A percentile compares a stretch with the other conserved stretches of the same genome.
Evolutionary conservation across 2,797 vertebrate genomes (phyloP).

Genomic region (Microctenopoma lineatum): DNA sequence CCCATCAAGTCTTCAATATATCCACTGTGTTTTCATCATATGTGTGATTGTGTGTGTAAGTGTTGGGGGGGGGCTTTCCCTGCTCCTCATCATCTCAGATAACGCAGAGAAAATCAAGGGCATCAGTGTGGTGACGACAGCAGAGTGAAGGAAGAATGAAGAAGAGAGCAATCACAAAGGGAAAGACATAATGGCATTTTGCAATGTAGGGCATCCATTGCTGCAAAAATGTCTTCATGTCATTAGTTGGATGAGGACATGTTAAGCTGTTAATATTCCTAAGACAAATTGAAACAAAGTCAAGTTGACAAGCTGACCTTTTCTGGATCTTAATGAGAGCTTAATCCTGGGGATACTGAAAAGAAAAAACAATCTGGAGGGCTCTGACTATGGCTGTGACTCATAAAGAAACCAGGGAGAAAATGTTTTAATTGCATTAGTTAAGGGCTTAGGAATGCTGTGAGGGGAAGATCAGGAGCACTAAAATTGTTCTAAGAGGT

Average conservation of each 20-base stretch:
- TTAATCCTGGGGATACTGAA: slow-evolving; percentile 59
- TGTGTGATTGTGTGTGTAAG: slow-evolving; percentile 12
- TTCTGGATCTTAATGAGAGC: slow-evolving; percentile 70
- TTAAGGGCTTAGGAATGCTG: slow-evolving; percentile 14
- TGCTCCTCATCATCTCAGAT: slow-evolving; percentile 56
- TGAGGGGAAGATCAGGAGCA: slow-evolving; percentile 28
- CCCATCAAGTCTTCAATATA: slow-evolving; percentile 62
- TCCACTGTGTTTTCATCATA: slow-evolving; percentile 42
- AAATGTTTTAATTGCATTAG: slow-evolving; percentile 35
- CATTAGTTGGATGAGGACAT: slow-evolving; percentile 33
- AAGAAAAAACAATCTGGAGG: slow-evolving; percentile 44
- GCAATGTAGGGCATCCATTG: slow-evolving; percentile 44
- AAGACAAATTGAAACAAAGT: slow-evolving; percentile 65
- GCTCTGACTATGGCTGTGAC: slow-evolving; percentile 60
- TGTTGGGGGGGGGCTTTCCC: slow-evolving; percentile 1
- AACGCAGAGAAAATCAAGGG: slow-evolving; percentile 53
- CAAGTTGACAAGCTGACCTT: slow-evolving; percentile 79
- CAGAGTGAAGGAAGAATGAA: slow-evolving; percentile 21
- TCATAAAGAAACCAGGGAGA: slow-evolving; percentile 46
- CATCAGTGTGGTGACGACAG: slow-evolving; percentile 37
- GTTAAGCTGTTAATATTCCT: slow-evolving; percentile 26
- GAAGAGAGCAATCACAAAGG: slow-evolving; percentile 7
- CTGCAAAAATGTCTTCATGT: slow-evolving; percentile 42
- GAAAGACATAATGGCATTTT: slow-evolving; percentile 32
- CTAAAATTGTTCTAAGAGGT: slow-evolving; percentile 6